Evolutionary conservation across 2,113 vertebrate genomes (phyloP).

Genomic region (Misgurnus anguillicaudatus): DNA sequence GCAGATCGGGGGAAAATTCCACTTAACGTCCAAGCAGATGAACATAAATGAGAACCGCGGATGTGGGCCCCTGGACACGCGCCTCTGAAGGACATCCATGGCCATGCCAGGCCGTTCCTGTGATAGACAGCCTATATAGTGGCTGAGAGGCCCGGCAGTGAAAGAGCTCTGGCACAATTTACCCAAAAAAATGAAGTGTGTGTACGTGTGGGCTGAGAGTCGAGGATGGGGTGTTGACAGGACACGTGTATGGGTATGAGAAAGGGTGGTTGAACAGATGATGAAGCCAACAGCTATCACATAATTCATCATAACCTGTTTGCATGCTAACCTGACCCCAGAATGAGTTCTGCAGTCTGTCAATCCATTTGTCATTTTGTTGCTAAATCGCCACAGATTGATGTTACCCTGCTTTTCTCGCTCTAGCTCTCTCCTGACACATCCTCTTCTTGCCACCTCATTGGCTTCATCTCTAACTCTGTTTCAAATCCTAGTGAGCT

Average conservation of each 20-base stretch:
- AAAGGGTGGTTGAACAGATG: constrained; percentile 2
- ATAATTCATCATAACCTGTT: constrained; percentile 20
- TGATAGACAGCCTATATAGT: constrained; percentile 35
- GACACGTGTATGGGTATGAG: constrained; percentile 3
- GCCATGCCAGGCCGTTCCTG: neutral
- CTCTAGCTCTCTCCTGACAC: neutral
- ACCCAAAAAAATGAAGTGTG: neutral
- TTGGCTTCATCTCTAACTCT: constrained; percentile 1
- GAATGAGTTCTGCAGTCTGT: constrained; percentile 32
- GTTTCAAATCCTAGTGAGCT: neutral
- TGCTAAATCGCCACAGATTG: constrained; percentile 43
- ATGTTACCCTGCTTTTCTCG: constrained; percentile 26
- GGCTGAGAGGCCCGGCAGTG: neutral
- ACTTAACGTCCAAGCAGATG: constrained; percentile 54
- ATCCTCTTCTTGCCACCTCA: constrained; percentile 10
- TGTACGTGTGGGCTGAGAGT: neutral
- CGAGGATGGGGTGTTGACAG: constrained; percentile 35
- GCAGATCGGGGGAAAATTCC: constrained; percentile 51
- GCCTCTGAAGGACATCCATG: constrained; percentile 38
- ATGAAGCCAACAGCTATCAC: constrained; percentile 8
- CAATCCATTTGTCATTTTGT: constrained; percentile 26
- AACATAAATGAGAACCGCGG: constrained; percentile 54
- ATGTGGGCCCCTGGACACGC: constrained; percentile 28
- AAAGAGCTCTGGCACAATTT: neutral
- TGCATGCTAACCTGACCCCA: constrained; percentile 28